Evolutionary conservation across 2,113 vertebrate species (phyloP), one percentile per base, ranked within the genome.

Genomic region (Melanerpes aurifrons): DNA sequence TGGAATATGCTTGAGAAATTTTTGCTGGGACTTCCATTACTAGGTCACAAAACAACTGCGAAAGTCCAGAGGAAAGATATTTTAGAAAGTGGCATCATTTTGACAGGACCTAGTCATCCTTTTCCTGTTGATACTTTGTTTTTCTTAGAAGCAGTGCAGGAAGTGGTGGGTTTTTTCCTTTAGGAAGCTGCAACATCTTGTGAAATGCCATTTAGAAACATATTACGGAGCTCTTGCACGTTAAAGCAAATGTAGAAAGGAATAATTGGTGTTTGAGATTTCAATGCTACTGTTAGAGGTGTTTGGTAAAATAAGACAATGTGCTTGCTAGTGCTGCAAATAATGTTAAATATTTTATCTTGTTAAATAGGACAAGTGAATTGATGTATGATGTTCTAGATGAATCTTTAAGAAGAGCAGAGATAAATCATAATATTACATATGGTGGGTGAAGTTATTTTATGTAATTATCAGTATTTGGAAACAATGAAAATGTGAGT

Each of bases 401-500:
- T 69, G 99, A 99, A 96, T 99, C 99, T 87, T 98, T 99, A 97
- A 98, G 98, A 96, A 98, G 99, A 98, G 99, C 99, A n/a, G 99
- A 99, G 96, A 98, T 99, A 97, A 99, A 99, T 97, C 99, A 99
- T 97, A 99, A 99, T 96, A 98, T 99, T 96, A 99, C 99, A 40
- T 99, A 99, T 50, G 99, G 99, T 99, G 94, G 72, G 97, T 98
- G 94, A 82, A 21, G 32, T 28, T 82, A 57, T 94, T 77, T 95
- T 91, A 20, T 87, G 13, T 67, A 56, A 62, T 76, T 32, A 29
- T 18, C 17, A 82, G 12, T 92, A 9, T 62, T 78, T 74, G 59
- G 19, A 64, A 82, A 37, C 10, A 12, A 35, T 50, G 22, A 81
- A 82, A 73, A 37, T 58, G 15, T 28, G 12, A 58, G 31, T 57